Evolutionary conservation across 2,888 invertebrate species (phyloP), one percentile per base, ranked within the genome.

Genomic region (Clunio marinus): DNA sequence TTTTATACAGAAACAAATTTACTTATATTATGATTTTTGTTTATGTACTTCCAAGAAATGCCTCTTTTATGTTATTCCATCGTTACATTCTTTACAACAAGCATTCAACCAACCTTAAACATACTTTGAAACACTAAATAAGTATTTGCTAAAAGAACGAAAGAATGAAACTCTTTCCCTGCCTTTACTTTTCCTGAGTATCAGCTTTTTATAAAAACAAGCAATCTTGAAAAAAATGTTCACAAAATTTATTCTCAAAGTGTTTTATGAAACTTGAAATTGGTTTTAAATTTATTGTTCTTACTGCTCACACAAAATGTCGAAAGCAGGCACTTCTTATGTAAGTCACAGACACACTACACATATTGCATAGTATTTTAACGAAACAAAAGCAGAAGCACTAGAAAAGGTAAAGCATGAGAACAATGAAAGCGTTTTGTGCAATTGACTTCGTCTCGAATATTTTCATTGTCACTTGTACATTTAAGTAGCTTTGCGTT

Each of bases 261-360:
- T 51, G 51, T 5, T 51, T 51, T 51, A 51, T 51, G 51, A 51
- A 51, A 51, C 51, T 20, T 51, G 51, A 51, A 51, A 51, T 51
- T 51, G n/a, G 7, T 5, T 32, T 32, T 51, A 13, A 51, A 32
- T 32, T 32, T 51, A n/a, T 7, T 22, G 20, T 51, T 2, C 13
- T 32, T 51, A n/a, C 7, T 22, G 20, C 22, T 2, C 5, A 51
- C 51, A 51, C 7, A 51, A 51, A 51, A 51, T 51, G 51, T 51
- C 51, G 51, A 51, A 51, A 51, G 51, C 35, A 32, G 35, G 7
- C 35, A 32, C 51, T 45, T 15, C 10, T 20, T 8, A 7, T 13
- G 20, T 17, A 7, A n/a, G 4, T n/a, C 35, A 5, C 35, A 8
- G 35, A 5, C 13, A 13, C 5, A 32, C 35, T 5, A 13, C 35